These are phyloP conservation scores for Lutjanus argentimaculatus DNA, from an alignment of 2,797 vertebrate species.

Conservation along the genomic window DNA sequence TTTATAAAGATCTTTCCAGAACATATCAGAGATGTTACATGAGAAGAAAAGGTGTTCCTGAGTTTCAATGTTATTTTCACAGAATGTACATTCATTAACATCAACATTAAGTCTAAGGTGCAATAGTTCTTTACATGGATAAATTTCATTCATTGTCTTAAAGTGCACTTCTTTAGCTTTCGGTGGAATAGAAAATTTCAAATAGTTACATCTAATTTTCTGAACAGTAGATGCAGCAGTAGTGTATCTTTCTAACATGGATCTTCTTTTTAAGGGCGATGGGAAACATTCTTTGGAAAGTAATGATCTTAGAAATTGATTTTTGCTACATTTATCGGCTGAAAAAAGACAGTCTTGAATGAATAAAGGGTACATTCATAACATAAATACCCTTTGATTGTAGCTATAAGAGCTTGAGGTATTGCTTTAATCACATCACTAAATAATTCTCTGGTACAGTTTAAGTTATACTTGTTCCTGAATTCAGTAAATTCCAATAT, in stretches of 20 bases:
- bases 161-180: too few species aligned
- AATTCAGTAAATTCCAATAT: background rate
- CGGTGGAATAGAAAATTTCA: too few species aligned
- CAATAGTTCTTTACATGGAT: background rate
- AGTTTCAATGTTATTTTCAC: background rate
- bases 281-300: background rate
- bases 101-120: background rate
- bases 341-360: background rate
- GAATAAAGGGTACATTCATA: background rate
- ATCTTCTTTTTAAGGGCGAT: background rate
- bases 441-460: background rate
- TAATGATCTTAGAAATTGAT: background rate
- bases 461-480: background rate
- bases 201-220: too few species aligned
- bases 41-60: background rate
- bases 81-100: background rate
- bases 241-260: too few species aligned
- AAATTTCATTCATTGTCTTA: too few species aligned
- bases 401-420: background rate
- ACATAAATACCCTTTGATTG: background rate
- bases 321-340: background rate
- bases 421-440: background rate
- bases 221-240: too few species aligned
- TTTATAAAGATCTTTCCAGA: too few species aligned
- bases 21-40: background rate